phyloP scores from a whole-genome alignment of 2,797 vertebrate genomes.

The Sebastes minor region DNA sequence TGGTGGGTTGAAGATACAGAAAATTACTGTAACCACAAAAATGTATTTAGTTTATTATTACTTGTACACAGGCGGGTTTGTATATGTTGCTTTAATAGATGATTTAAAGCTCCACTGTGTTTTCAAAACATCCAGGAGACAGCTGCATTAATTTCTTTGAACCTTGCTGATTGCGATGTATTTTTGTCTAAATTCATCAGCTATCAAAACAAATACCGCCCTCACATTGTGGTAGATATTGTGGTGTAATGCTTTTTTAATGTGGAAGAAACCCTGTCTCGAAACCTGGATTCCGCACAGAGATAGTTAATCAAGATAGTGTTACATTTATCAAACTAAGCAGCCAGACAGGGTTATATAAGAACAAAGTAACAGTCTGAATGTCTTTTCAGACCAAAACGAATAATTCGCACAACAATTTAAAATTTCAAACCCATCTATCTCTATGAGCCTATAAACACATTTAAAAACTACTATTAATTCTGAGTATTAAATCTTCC shows the following conservation, averaged over 20 bases:
- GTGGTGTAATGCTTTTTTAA: constrained; percentile 29
- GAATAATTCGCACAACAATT: background rate
- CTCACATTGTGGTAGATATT: background rate
- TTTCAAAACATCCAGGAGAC: constrained; percentile 12
- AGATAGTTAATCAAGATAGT: background rate
- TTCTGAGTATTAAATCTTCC: background rate
- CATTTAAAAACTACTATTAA: background rate
- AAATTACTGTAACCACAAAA: constrained; percentile 13
- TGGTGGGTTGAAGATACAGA: background rate
- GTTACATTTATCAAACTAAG: background rate
- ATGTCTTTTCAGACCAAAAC: background rate
- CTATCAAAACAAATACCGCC: constrained; percentile 41
- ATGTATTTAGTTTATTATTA: constrained; percentile 7
- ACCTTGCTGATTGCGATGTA: constrained; percentile 36
- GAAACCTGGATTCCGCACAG: background rate
- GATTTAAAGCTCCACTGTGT: background rate
- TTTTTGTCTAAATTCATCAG: constrained; percentile 34
- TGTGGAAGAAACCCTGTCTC: constrained; percentile 9
- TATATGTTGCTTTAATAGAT: constrained; percentile 10
- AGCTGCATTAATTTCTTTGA: constrained; percentile 10
- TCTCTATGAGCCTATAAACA: background rate
- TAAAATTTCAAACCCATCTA: background rate
- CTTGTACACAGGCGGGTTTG: constrained; percentile 5
- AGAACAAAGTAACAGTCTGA: background rate
- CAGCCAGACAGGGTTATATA: background rate